Evolutionary conservation across 2,797 vertebrate species (phyloP).

Genomic region (Sebastes paucispinis): DNA sequence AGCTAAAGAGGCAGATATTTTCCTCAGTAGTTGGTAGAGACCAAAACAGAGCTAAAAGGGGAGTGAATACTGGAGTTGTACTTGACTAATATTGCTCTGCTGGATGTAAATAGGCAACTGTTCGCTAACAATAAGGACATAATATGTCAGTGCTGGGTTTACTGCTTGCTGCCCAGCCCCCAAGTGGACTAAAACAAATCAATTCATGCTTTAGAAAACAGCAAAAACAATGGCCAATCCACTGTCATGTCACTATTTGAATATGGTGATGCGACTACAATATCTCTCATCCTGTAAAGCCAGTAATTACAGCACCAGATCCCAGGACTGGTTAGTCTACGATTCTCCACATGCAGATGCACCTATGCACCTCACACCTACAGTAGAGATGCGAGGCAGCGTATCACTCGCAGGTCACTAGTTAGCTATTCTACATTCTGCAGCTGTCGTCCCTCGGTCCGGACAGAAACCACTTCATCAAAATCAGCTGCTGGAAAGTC

Average conservation of each 20-base stretch:
- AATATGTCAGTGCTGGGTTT: neutral
- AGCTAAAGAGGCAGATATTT: neutral
- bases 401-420: constrained; percentile 40
- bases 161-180: neutral
- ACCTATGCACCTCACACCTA: constrained; percentile 17
- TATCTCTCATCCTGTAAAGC: neutral
- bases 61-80: neutral
- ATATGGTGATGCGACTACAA: neutral
- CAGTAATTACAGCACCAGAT: neutral
- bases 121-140: neutral
- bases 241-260: neutral
- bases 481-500: constrained; percentile 89
- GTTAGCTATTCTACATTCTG: constrained; percentile 59
- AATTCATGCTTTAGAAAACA: neutral
- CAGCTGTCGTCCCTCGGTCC: constrained; percentile 84
- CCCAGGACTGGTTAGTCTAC: neutral
- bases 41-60: neutral
- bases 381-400: constrained; percentile 2
- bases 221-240: neutral
- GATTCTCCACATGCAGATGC: neutral
- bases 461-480: constrained; percentile 91
- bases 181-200: neutral
- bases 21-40: neutral
- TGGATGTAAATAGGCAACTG: neutral
- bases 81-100: neutral